Percentiles rank a stretch among this genome's conserved stretches.
phyloP scores from a whole-genome alignment of 2,797 vertebrate species.

The Sebastolobus altivelis region DNA sequence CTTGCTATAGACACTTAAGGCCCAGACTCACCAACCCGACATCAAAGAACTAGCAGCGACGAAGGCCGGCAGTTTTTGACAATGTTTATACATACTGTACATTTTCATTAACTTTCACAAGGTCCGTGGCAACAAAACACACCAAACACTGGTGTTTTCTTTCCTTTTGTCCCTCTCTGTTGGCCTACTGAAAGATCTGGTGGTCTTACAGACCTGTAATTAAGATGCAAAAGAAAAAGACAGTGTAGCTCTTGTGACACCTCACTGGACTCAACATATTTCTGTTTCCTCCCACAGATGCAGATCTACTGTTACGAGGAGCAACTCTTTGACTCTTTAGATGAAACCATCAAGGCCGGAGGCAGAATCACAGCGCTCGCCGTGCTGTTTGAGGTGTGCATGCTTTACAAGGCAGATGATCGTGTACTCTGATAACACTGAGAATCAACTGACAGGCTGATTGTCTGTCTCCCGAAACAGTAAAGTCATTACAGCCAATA shows the following conservation, averaged over 20 bases:
- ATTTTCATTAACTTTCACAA: background rate
- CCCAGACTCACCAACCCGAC: no score
- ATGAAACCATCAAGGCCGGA: conserved; percentile 89
- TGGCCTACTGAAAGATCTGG: no score
- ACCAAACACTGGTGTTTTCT: no score
- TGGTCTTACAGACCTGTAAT: background rate
- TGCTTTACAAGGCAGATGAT: conserved; percentile 9
- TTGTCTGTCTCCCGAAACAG: background rate
- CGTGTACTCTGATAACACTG: background rate
- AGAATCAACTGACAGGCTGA: background rate
- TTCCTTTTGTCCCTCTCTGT: no score
- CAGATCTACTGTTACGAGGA: conserved; percentile 96
- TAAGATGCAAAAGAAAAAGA: background rate
- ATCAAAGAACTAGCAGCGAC: no score
- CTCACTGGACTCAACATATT: conserved; percentile 26
- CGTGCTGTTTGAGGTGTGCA: conserved; percentile 92
- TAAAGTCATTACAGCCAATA: no score
- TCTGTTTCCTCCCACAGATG: conserved; percentile 86
- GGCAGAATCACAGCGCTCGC: conserved; percentile 93
- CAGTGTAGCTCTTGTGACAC: background rate
- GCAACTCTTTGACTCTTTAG: conserved; percentile 87
- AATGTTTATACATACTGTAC: background rate
- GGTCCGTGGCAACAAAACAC: no score
- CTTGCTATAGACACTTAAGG: no score
- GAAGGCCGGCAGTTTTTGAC: background rate